These are phyloP conservation scores for Clytia hemisphaerica DNA, from an alignment of 30 jellyfish, hydroid and myxozoan genomes.

Conservation along the genomic window DNA sequence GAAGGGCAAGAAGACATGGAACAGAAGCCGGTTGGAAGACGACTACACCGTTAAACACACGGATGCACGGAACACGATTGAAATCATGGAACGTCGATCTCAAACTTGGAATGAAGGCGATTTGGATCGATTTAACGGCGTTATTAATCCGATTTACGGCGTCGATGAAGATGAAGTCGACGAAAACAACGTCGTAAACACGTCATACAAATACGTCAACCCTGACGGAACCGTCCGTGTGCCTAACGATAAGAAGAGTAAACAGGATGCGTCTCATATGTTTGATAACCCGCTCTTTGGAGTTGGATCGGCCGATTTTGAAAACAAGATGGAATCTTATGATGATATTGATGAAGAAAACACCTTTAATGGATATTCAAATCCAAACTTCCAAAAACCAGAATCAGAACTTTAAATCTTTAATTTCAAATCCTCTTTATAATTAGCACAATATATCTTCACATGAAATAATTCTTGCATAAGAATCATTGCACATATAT, in stretches of 20 bases:
- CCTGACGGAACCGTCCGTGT: not conserved
- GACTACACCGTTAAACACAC: not conserved
- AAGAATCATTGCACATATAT: too few species aligned
- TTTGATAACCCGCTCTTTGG: constrained; percentile 47
- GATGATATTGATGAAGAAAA: too few species aligned
- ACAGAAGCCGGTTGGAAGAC: not conserved
- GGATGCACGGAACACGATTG: too few species aligned
- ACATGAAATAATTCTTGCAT: too few species aligned
- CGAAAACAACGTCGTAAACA: not conserved
- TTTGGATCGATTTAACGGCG: constrained; percentile 18
- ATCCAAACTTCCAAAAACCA: too few species aligned
- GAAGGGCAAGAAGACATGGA: not conserved
- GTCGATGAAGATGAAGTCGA: constrained; percentile 50
- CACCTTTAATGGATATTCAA: too few species aligned
- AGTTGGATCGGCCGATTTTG: too few species aligned
- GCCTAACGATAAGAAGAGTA: not conserved
- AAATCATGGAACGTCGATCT: not conserved
- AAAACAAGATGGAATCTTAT: too few species aligned
- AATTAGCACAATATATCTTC: too few species aligned
- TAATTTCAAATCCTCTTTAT: too few species aligned
- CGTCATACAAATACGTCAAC: not conserved
- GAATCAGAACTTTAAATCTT: too few species aligned
- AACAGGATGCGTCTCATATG: not conserved
- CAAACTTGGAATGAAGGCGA: not conserved
- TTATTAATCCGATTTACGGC: constrained; percentile 57